These are phyloP conservation scores for Drosophila tripunctata DNA, from an alignment of 2,888 invertebrate species.

Conservation along the genomic window DNA sequence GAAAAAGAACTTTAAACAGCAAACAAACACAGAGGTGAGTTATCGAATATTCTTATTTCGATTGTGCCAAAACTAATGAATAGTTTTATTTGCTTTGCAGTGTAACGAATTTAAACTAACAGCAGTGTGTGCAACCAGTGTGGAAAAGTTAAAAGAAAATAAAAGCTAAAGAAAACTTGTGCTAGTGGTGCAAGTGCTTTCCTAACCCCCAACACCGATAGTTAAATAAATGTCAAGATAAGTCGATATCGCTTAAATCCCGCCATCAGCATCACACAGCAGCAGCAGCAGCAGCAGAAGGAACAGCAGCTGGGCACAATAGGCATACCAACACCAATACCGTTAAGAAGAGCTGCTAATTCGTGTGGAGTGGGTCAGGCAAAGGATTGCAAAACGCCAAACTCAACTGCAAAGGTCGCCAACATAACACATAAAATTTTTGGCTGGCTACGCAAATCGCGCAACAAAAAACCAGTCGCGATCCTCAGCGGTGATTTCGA, in stretches of 20 bases:
- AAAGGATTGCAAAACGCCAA: slow-evolving; percentile 73
- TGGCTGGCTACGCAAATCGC: slow-evolving; percentile 74
- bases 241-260: slow-evolving; percentile 71
- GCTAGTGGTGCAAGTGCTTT: not conserved
- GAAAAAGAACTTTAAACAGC: slow-evolving; percentile 32
- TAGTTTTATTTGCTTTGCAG: slow-evolving; percentile 29
- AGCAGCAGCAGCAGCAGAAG: slow-evolving; percentile 47
- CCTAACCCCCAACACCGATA: slow-evolving; percentile 9
- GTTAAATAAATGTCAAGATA: slow-evolving; percentile 65
- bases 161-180: not conserved
- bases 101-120: slow-evolving; percentile 67
- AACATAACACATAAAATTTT: slow-evolving; percentile 80
- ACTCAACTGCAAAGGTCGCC: slow-evolving; percentile 77
- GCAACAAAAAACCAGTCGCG: slow-evolving; percentile 74
- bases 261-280: slow-evolving; percentile 66
- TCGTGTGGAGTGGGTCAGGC: slow-evolving; percentile 25
- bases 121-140: slow-evolving; percentile 24
- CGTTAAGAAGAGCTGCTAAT: slow-evolving; percentile 13
- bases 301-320: slow-evolving; percentile 7
- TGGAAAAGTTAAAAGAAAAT: slow-evolving; percentile 1
- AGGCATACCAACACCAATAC: too few relatives aligned
- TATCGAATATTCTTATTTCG: not conserved
- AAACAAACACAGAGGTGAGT: slow-evolving; percentile 47
- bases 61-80: not conserved
- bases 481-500: slow-evolving; percentile 73